Evolutionary conservation across 2,113 vertebrate genomes (phyloP), one percentile per base, ranked within the genome.

Genomic region (Erinaceus europaeus): DNA sequence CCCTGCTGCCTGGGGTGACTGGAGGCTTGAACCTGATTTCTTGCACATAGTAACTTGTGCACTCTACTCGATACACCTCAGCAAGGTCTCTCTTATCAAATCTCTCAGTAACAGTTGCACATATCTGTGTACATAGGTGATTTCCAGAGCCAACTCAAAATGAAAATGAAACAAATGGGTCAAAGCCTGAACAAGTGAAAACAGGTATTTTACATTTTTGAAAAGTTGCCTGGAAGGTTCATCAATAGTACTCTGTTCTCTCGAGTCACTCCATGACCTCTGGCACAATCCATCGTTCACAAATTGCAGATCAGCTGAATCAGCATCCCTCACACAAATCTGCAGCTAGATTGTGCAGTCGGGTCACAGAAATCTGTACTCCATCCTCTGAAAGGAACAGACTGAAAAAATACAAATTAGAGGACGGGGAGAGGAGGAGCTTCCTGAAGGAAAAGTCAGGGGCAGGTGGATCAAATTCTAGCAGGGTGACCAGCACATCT

Each of bases 391-490:
- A 75, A 88, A 77, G 59, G 40, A 76, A 48, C 0, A 69, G 57
- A 50, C 57, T 73, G 68, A 57, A 69, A 73, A 82, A 79, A 82
- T 62, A 64, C n/a, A n/a, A n/a, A 65, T 67, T 52, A 48, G 53
- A 67, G 71, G 25, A 68, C 38, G 29, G 42, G 48, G 15, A 48
- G 40, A 85, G 84, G 36, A 62, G 65, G 34, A 9, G 13, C 57
- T 76, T 86, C 46, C 46, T 32, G 29, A 76, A n/a, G 34, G 50
- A 86, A 83, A 46, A 90, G 36, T 12, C 82, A 73, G 68, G 53
- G 20, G 84, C 77, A 78, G 82, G 67, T 72, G 68, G 73, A 84
- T 76, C 77, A 84, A 79, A 73, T 91, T 80, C 76, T 29, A 61
- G 48, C 73, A 74, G 29, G 27, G 68, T 76, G 72, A 61, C 71